Percentiles rank a stretch among this genome's conserved stretches.
Evolutionary conservation across 2,888 invertebrate genomes (phyloP).

Genomic region (Vannuccia rotundouncinata): DNA sequence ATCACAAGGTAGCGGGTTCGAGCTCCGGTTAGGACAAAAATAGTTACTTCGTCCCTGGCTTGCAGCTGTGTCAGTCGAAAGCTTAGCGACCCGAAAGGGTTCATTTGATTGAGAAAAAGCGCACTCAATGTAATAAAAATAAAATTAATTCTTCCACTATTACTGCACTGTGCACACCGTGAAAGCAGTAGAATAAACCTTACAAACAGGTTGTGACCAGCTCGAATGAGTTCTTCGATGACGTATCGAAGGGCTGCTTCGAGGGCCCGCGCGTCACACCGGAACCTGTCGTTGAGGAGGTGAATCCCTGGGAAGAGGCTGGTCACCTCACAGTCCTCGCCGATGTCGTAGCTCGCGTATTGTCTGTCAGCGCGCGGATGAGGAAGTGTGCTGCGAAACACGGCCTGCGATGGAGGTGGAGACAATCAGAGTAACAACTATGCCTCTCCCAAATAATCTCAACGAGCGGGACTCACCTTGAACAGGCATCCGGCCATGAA

Average conservation of each 20-base stretch:
- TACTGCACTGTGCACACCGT: too few relatives aligned
- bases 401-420: conserved; percentile 44
- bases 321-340: conserved; percentile 52
- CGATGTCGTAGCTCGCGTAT: conserved; percentile 54
- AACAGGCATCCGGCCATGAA: conserved; percentile 54
- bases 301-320: conserved; percentile 52
- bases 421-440: not conserved
- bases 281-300: conserved; percentile 51
- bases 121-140: too few relatives aligned
- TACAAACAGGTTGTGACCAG: conserved; percentile 51
- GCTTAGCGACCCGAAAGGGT: too few relatives aligned
- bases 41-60: too few relatives aligned
- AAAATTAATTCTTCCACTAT: too few relatives aligned
- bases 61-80: too few relatives aligned
- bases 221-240: conserved; percentile 51
- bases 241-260: conserved; percentile 51
- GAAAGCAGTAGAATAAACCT: too few relatives aligned
- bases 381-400: conserved; percentile 53
- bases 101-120: too few relatives aligned
- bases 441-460: not conserved
- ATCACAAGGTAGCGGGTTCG: too few relatives aligned
- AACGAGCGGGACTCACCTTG: conserved; percentile 45
- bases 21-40: too few relatives aligned
- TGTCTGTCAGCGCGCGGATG: conserved; percentile 54
- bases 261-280: conserved; percentile 50